Evolutionary conservation across 2,113 vertebrate genomes (phyloP), one percentile per base, ranked within the genome.

Genomic region (Gallinago media): DNA sequence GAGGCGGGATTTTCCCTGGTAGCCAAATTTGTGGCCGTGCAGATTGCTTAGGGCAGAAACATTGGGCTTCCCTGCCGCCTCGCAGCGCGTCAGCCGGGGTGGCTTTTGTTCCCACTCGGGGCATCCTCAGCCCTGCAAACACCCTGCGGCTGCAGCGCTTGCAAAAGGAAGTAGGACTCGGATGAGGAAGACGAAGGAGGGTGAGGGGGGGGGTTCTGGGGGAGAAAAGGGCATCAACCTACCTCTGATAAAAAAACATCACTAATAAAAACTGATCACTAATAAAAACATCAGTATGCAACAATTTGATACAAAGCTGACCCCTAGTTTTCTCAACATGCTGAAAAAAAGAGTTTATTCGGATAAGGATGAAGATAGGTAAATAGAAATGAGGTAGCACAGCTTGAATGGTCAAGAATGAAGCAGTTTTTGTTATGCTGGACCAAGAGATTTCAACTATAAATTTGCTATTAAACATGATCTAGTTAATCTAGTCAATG

Each of bases 121-220:
- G 21, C 13, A 78, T 56, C 44, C 52, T 73, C 72, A 46, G 63
- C 89, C 63, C 34, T 27, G 27, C 3, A 4, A 40, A 31, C 0
- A 0, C 23, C 1, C 2, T 5, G 52, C 1, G 5, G 46, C 54
- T 84, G 67, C 71, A 85, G 62, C 0, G 0, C 16, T 15, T 22
- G 31, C 47, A 58, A 19, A 85, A 71, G 49, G 38, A 19, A 49
- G 8, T 26, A 3, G 20, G 42, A 8, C 63, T 65, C 21, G 11
- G 38, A 38, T 0, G 26, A 62, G 36, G 20, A 46, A 47, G 36
- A 18, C 68, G 31, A n/a, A 50, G 44, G 44, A 46, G 38, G 38
- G 40, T 42, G 15, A 42, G 40, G 22, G 21, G 6, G 34, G 8
- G 38, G 23, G 15, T 6, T 15, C 2, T 0, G 0, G 19, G 25